Evolutionary conservation across 2,113 vertebrate genomes (phyloP).

Genomic region (Gymnorhina tibicen): DNA sequence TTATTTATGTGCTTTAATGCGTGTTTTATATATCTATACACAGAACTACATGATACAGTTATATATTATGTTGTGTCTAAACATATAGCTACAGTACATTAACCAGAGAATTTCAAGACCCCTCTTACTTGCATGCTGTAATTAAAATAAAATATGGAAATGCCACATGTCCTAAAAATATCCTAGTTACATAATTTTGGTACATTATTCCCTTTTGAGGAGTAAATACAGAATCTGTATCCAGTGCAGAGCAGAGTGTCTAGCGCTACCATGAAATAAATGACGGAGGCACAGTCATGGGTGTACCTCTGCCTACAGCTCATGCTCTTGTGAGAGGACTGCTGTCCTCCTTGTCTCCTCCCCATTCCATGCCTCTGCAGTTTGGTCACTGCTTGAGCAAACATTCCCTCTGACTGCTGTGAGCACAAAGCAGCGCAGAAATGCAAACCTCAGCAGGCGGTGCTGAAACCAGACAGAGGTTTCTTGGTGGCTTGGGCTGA

Average conservation of each 20-base stretch:
- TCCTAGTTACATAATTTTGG: not conserved
- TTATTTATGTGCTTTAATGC: not conserved
- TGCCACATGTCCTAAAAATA: not conserved
- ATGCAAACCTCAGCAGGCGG: not conserved
- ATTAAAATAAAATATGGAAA: not conserved
- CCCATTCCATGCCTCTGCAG: not conserved
- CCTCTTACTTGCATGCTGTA: not conserved
- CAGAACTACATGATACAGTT: not conserved
- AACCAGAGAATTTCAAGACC: not conserved
- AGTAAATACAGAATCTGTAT: not conserved
- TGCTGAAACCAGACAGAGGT: not conserved
- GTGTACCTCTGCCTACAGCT: not conserved
- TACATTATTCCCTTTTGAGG: not conserved
- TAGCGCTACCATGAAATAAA: not conserved
- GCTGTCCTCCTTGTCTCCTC: not conserved
- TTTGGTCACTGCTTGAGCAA: rapidly evolving
- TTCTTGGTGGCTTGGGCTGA: not conserved
- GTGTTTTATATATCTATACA: not conserved
- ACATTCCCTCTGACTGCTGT: not conserved
- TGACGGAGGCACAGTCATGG: rapidly evolving
- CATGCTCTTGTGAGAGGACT: rapidly evolving
- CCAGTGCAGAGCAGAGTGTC: not conserved
- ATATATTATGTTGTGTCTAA: not conserved
- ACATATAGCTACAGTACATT: not conserved
- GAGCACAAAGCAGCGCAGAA: not conserved